A percentile compares a stretch with the other conserved stretches of the same genome.
Conservation (phyloP, 2,113 vertebrate species). For the Neogale vison region DNA sequence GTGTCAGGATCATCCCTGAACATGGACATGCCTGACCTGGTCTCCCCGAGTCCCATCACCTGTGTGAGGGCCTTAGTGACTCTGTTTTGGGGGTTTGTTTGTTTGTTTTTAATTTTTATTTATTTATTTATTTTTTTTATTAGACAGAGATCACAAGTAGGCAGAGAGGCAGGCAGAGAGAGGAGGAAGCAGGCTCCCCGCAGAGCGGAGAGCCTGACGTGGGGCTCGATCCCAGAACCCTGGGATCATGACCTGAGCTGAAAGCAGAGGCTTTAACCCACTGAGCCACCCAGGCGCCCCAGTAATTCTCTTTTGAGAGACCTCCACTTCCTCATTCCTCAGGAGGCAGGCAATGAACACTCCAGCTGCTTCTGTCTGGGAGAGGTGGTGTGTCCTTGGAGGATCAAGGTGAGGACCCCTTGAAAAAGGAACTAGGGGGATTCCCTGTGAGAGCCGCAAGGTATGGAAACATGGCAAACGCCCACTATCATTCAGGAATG, state of each 20-base stretch:
- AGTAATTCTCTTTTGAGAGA: not conserved
- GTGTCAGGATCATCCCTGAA: accelerated
- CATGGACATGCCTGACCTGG: not conserved
- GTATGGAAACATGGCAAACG: not conserved
- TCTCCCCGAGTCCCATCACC: not conserved
- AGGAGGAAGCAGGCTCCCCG: no score
- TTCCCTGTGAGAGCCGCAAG: not conserved
- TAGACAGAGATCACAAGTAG: no score
- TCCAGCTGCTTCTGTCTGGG: not conserved
- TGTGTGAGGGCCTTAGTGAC: not conserved
- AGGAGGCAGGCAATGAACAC: not conserved
- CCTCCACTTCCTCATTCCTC: not conserved
- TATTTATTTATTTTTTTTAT: no score
- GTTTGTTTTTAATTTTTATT: no score
- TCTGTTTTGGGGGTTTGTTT: no score
- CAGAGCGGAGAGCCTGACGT: no score
- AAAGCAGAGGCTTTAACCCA: no score
- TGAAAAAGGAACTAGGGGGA: not conserved
- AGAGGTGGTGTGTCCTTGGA: not conserved
- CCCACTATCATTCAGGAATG: not conserved
- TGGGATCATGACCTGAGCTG: no score
- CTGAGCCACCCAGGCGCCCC: no score
- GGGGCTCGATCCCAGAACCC: no score
- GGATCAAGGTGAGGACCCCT: not conserved
- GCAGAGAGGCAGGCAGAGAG: no score